Base-by-base conservation (phyloP, 2,888 invertebrate genomes). In the Drosophila eohydei region DNA sequence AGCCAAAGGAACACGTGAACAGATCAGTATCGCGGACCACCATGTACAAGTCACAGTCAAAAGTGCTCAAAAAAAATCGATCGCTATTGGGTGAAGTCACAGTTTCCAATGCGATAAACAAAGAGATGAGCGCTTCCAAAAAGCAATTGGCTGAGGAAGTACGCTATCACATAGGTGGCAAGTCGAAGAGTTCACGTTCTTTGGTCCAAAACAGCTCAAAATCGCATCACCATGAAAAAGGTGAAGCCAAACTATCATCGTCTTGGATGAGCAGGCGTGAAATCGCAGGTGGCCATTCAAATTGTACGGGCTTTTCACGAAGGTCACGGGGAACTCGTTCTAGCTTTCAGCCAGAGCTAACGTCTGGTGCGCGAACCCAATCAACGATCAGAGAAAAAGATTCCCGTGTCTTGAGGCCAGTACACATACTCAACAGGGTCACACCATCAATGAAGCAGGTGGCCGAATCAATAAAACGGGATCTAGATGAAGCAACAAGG, bases 51-150 rank as follows among this genome's bases (percentile, higher is more conserved):
- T n/a, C 14, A 43, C 14, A 5, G 1, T 32, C 21, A 21, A 1
- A 21, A 21, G 21, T 21, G 21, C 14, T 34, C 11, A 26, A 34
- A 26, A 11, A 2, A 1, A 11, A 5, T 2, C 28, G 12, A 9
- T 82, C 87, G 0, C n/a, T 48, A 14, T 16, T 62, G 3, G 83
- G 81, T 3, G 71, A 70, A 44, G 67, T 82, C 6, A 26, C 55
- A 8, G 51, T 84, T 8, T 84, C 83, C 0, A 68, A 54, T 9
- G 88, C 84, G n/a, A 48, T 54, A 84, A 84, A 36, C 84, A 74
- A 9, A 54, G 83, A 55, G 64, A 48, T 48, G 48, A 48, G 9
- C 7, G 57, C 66, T n/a, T 63, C 82, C 46, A 84, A 80, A 16
- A 41, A 52, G 16, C 57, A 34, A 51, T 28, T 54, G 3, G 41